Conservation (phyloP, 2,113 vertebrate genomes). For the Labeo rohita region DNA sequence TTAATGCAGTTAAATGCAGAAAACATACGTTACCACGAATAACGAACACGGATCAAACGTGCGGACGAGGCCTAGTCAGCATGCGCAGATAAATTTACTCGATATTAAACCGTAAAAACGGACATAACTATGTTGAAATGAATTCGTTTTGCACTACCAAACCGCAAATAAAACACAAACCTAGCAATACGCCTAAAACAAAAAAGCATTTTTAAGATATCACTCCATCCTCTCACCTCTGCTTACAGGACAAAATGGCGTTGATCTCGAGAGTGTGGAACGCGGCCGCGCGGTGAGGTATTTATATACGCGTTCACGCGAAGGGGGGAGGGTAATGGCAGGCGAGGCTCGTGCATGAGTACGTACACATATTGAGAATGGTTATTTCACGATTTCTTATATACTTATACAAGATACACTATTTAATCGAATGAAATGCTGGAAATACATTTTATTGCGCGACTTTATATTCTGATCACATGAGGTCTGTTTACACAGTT, state of each 20-base stretch:
- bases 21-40: background rate
- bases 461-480: background rate
- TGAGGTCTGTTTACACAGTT: background rate
- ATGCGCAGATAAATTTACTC: slow-evolving; percentile 13
- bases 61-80: background rate
- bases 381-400: background rate
- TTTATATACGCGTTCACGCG: slow-evolving; percentile 26
- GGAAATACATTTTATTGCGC: background rate
- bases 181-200: background rate
- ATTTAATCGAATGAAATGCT: background rate
- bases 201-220: background rate
- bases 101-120: background rate
- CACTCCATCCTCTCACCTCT: background rate
- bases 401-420: background rate
- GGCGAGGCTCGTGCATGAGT: background rate
- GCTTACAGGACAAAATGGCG: slow-evolving; percentile 28
- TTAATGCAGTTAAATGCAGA: background rate
- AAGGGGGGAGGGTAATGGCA: slow-evolving; percentile 10
- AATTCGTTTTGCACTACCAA: background rate
- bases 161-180: background rate
- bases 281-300: background rate
- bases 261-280: background rate
- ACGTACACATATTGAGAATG: background rate
- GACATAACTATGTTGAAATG: background rate
- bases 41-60: background rate